phyloP scores from a whole-genome alignment of 1,140 invertebrate species.

The Scaptomyza hsui region DNA sequence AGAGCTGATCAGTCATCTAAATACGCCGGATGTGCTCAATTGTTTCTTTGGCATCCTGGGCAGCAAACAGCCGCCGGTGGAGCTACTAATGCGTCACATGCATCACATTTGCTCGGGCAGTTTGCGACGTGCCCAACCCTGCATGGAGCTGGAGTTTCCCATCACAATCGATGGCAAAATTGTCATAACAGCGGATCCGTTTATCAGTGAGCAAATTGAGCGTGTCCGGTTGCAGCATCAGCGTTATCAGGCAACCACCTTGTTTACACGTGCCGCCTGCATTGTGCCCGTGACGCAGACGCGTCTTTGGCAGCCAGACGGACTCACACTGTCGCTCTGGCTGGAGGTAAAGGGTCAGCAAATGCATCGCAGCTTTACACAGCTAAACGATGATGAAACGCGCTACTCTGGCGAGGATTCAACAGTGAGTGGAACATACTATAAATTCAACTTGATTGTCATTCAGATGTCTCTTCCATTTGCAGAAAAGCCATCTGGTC shows the following conservation, averaged over 20 bases:
- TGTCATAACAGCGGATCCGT: conserved; percentile 64
- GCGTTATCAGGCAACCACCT: conserved; percentile 59
- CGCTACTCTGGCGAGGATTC: conserved; percentile 68
- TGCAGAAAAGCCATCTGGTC: conserved; percentile 70
- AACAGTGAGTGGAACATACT: conserved; percentile 39
- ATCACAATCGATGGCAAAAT: conserved; percentile 73
- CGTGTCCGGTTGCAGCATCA: conserved; percentile 69
- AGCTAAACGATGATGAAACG: conserved; percentile 69
- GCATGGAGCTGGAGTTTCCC: conserved; percentile 75
- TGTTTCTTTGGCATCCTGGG: conserved; percentile 70
- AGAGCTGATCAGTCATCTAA: conserved; percentile 73
- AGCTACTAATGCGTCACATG: conserved; percentile 74
- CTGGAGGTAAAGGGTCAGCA: conserved; percentile 70
- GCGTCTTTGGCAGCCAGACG: conserved; percentile 69
- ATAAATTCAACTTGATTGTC: not conserved
- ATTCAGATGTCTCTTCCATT: not conserved
- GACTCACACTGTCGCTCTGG: conserved; percentile 75
- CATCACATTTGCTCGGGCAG: conserved; percentile 63
- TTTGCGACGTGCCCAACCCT: conserved; percentile 63
- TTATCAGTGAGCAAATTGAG: conserved; percentile 67
- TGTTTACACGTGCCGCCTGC: conserved; percentile 75
- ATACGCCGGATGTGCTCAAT: conserved; percentile 73
- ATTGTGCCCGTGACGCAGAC: conserved; percentile 75
- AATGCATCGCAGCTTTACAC: conserved; percentile 61
- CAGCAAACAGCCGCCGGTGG: conserved; percentile 73